Evolutionary conservation across 2,888 invertebrate species (phyloP).

Genomic region (Athalia cordata): DNA sequence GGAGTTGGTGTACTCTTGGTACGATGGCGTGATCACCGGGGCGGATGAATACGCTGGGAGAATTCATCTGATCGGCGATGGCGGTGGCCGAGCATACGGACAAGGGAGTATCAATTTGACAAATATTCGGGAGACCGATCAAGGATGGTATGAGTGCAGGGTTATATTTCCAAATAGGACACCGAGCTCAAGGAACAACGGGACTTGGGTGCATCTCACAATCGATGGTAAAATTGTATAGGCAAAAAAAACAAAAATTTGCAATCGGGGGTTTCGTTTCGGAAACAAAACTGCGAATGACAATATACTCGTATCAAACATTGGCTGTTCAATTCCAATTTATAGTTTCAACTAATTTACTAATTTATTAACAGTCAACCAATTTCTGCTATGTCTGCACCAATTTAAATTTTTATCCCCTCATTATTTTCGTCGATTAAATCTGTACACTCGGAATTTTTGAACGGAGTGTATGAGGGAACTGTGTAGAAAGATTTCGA

Average conservation of each 20-base stretch:
- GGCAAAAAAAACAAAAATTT: background rate
- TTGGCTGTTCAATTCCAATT: conserved; percentile 16
- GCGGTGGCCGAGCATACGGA: conserved; percentile 78
- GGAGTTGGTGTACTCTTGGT: conserved; percentile 88
- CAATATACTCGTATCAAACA: conserved; percentile 17
- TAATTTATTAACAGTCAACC: background rate
- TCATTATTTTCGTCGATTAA: too few relatives aligned
- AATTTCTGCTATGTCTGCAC: background rate
- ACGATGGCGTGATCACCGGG: conserved; percentile 82
- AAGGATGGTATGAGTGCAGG: conserved; percentile 94
- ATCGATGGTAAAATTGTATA: conserved; percentile 83
- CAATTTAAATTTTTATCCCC: too few relatives aligned
- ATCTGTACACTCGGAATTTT: background rate
- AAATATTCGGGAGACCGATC: conserved; percentile 90
- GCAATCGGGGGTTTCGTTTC: conserved; percentile 3
- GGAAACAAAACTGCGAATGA: background rate
- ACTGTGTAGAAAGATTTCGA: background rate
- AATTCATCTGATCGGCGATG: conserved; percentile 79
- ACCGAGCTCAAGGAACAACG: conserved; percentile 90
- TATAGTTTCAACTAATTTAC: conserved; percentile 26
- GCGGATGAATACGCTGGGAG: conserved; percentile 84
- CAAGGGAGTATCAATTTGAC: conserved; percentile 89
- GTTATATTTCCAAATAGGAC: conserved; percentile 91
- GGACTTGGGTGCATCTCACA: conserved; percentile 91
- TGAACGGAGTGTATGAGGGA: too few relatives aligned